Evolutionary conservation across 2,113 vertebrate species (phyloP), one percentile per base, ranked within the genome.

Genomic region (Nycticorax nycticorax): DNA sequence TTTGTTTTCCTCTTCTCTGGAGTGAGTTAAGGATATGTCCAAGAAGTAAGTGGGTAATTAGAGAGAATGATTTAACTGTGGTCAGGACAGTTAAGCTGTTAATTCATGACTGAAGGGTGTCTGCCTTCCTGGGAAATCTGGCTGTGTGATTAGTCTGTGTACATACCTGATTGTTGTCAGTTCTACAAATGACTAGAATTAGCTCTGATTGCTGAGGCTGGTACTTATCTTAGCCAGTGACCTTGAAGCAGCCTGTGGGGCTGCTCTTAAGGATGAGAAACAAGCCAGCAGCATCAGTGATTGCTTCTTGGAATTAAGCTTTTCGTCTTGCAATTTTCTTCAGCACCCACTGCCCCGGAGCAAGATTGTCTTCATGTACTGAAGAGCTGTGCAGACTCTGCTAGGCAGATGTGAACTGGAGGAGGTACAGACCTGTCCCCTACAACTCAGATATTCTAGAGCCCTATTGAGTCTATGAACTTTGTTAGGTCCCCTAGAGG

Each of bases 291-390:
- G 48, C 55, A 48, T 50, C 28, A 57, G 26, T 64, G 55, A n/a
- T 45, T 92, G 21, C 43, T 93, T 93, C 52, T 32, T 89, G n/a
- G 37, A 72, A 52, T 71, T 73, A 81, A 67, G 63, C 18, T 88
- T 92, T 95, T 62, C 77, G 43, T 57, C 55, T 59, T 77, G 6
- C 22, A 63, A 1, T 84, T 71, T 91, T 91, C 6, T 33, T 47
- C n/a, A 80, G 59, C 23, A 56, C 21, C 19, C 8, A 3, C 56
- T 93, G 62, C 33, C 15, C 27, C 12, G 37, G 16, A 85, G 24
- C 37, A 64, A 52, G 16, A 76, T 33, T 4, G 8, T 67, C 32
- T 67, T 88, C 1, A 4, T 66, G 1, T 39, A 53, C 30, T 35
- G 30, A 57, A 81, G 53, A 73, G 16, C n/a, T 53, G 20, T 62